Conservation (phyloP, 2,113 vertebrate genomes). For the Cyprinus carpio region DNA sequence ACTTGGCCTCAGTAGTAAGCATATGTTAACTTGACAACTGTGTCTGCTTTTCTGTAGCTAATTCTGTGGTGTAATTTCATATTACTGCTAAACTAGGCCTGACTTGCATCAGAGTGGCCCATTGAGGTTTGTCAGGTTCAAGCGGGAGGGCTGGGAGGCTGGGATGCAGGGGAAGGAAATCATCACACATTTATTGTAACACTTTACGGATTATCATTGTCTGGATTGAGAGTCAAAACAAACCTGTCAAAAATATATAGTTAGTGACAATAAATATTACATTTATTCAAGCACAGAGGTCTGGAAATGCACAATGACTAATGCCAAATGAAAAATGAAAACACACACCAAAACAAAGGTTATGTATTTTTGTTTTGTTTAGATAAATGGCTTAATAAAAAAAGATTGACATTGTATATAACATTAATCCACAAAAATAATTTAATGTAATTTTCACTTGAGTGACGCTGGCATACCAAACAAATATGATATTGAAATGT, state of each 20-base stretch:
- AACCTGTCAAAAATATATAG: too few species aligned
- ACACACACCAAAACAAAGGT: neutral
- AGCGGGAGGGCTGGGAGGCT: too few species aligned
- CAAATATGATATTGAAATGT: neutral
- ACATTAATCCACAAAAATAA: neutral
- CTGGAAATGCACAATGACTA: too few species aligned
- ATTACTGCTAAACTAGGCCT: neutral
- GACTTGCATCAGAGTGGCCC: constrained; percentile 13
- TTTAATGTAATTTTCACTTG: neutral
- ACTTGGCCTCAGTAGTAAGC: neutral
- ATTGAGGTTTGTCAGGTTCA: neutral
- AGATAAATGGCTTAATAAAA: neutral
- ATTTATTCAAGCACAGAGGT: too few species aligned
- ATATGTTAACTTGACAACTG: neutral
- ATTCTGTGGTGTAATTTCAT: neutral
- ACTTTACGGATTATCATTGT: too few species aligned
- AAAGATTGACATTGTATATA: neutral
- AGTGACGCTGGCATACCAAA: neutral
- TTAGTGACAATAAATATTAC: too few species aligned
- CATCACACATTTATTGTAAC: too few species aligned
- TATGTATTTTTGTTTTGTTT: neutral
- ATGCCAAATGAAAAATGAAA: neutral
- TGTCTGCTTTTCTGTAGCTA: neutral
- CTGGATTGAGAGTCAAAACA: too few species aligned
- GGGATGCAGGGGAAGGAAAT: too few species aligned